Evolutionary conservation across 2,888 invertebrate species (phyloP).

Genomic region (Trachelus stipa): DNA sequence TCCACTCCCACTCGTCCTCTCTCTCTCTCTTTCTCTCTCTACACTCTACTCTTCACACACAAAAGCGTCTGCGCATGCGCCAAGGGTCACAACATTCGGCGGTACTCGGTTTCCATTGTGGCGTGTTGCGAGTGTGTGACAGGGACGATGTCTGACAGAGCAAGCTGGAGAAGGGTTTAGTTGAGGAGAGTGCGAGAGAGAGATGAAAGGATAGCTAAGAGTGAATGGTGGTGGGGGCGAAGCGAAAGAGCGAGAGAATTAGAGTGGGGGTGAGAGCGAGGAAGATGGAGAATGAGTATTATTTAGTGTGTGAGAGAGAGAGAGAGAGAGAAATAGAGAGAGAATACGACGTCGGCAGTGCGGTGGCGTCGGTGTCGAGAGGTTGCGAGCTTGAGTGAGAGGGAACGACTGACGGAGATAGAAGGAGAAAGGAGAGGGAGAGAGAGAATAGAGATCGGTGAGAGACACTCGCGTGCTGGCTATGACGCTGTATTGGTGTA

Average conservation of each 20-base stretch:
- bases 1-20: neutral
- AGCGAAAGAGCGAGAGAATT: slow-evolving; percentile 19
- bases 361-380: neutral
- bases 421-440: slow-evolving; percentile 12
- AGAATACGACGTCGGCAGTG: too few relatives aligned
- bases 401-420: slow-evolving; percentile 22
- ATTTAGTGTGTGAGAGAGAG: slow-evolving; percentile 33
- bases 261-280: neutral
- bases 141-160: slow-evolving; percentile 6
- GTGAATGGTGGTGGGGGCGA: slow-evolving; percentile 27
- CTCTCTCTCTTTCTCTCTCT: neutral
- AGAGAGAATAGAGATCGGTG: slow-evolving; percentile 12
- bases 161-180: neutral
- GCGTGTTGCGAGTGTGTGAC: slow-evolving; percentile 9
- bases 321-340: slow-evolving; percentile 24
- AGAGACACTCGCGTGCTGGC: too few relatives aligned
- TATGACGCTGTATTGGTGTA: neutral
- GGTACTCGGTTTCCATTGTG: slow-evolving; percentile 26
- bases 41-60: neutral
- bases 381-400: slow-evolving; percentile 26
- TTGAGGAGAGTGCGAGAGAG: slow-evolving; percentile 19
- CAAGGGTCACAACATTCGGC: slow-evolving; percentile 35
- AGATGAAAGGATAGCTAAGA: slow-evolving; percentile 23
- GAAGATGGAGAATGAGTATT: too few relatives aligned
- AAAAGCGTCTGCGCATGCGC: slow-evolving; percentile 1